Evolutionary conservation across 2,888 invertebrate genomes (phyloP).

Genomic region (Liopterus haemorrhoidalis): DNA sequence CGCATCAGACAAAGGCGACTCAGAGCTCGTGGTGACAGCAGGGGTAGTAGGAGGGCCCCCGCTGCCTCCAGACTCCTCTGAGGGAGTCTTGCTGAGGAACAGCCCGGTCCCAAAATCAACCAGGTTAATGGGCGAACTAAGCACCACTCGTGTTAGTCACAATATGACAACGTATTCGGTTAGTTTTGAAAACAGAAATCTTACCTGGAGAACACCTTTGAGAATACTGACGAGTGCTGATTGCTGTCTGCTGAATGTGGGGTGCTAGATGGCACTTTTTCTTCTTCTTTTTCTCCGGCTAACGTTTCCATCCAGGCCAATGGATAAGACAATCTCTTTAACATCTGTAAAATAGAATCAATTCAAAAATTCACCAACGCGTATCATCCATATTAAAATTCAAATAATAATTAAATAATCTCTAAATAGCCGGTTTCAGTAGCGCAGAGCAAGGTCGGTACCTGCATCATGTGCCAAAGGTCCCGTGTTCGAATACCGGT

Average conservation of each 20-base stretch:
- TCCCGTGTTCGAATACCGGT: too few species aligned
- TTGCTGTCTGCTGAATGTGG: conserved; percentile 48
- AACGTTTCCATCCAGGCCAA: conserved; percentile 87
- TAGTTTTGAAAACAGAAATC: conserved; percentile 21
- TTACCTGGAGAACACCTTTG: conserved; percentile 87
- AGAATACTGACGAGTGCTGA: conserved; percentile 69
- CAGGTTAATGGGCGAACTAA: conserved; percentile 87
- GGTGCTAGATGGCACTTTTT: conserved; percentile 46
- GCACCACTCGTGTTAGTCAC: conserved; percentile 30
- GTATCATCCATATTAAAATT: conserved; percentile 11
- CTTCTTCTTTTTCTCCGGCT: conserved; percentile 64
- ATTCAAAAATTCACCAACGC: too few species aligned
- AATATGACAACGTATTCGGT: conserved; percentile 10
- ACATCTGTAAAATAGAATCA: conserved; percentile 60
- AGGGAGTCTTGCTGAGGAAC: conserved; percentile 86
- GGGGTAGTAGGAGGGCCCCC: conserved; percentile 59
- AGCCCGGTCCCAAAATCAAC: conserved; percentile 94
- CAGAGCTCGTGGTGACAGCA: conserved; percentile 56
- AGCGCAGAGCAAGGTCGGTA: too few species aligned
- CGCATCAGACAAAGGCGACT: conserved; percentile 52
- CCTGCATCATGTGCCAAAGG: too few species aligned
- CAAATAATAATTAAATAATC: background rate
- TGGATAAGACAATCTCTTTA: conserved; percentile 86
- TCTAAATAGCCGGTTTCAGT: conserved; percentile 7
- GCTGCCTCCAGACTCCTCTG: conserved; percentile 73